Base-by-base conservation (phyloP, 1,140 invertebrate genomes). In the Bathynomus jamesi region DNA sequence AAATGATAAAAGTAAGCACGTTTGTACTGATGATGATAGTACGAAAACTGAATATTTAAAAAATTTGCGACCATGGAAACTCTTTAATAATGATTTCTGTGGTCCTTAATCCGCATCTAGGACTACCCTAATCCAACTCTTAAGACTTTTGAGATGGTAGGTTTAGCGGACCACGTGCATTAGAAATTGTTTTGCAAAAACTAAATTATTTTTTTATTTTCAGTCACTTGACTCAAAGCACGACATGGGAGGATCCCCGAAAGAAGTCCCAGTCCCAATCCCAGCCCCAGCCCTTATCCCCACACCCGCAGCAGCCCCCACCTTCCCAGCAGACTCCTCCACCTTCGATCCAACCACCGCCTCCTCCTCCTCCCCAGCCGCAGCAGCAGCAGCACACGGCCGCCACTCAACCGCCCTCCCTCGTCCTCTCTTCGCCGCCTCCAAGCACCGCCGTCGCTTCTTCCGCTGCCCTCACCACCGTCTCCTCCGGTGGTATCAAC, bases 221-320 rank as follows among this genome's bases (percentile, higher is more conserved):
- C 86, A 96, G 94, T 85, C 95, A 98, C 83, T 86, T 91, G 80
- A 94, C 93, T 76, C 90, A 93, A 81, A 93, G 92, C 46, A 98
- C 95, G 72, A 94, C 93, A 80, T 98, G 95, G 95, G 93, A 96
- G 80, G 95, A 98, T 83, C 95, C 95, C 3, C 87, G 95, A 76
- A 96, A 96, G 85, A 90, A 69, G 61, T 24, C 69, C 2, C 66
- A 65, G 17, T 53, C 65, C 8, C 40, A 65, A 13, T 64, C 61
- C 24, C 65, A 64, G 17, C 65, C 65, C 24, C 69, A n/a, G n/a
- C 75, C 28, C 69, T 30, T 67, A 13, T 64, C 61, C 24, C 65
- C 67, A n/a, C 65, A 63, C 24, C 69, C 75, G 28, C 31, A 32
- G 30, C 69, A 60, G 28, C 30, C 67, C 27, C 76, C 75, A 11